These are phyloP conservation scores for Lucinisca nassula DNA, from an alignment of 2,888 invertebrate genomes.

Conservation along the genomic window DNA sequence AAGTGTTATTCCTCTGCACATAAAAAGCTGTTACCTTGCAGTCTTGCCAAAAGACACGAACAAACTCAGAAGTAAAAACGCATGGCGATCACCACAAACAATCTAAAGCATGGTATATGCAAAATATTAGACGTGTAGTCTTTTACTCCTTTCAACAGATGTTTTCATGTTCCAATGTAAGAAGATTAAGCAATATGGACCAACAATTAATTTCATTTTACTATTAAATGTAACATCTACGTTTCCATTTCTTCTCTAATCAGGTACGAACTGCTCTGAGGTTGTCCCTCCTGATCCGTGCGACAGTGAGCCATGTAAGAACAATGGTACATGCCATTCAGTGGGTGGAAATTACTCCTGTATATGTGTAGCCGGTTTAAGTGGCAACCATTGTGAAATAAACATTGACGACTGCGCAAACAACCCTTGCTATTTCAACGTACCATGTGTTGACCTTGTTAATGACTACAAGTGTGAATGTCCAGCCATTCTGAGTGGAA, in stretches of 20 bases:
- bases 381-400: neutral
- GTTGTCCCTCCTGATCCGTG: neutral
- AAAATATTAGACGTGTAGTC: no score
- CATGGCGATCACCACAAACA: no score
- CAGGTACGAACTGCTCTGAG: neutral
- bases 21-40: no score
- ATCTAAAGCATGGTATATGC: no score
- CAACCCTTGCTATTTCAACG: constrained; percentile 51
- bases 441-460: constrained; percentile 63
- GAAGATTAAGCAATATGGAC: no score
- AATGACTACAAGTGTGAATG: constrained; percentile 69
- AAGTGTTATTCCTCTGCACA: no score
- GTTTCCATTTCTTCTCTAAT: neutral
- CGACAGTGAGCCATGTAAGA: neutral
- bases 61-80: no score
- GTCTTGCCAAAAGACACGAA: no score
- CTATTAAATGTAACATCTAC: no score
- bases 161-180: no score
- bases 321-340: neutral
- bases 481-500: constrained; percentile 60
- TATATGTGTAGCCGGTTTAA: neutral
- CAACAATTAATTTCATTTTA: no score
- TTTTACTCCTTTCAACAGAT: no score
- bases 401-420: neutral
- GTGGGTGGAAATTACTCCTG: neutral